Evolutionary conservation across 2,113 vertebrate genomes (phyloP), one percentile per base, ranked within the genome.

Genomic region (Cavia aperea): DNA sequence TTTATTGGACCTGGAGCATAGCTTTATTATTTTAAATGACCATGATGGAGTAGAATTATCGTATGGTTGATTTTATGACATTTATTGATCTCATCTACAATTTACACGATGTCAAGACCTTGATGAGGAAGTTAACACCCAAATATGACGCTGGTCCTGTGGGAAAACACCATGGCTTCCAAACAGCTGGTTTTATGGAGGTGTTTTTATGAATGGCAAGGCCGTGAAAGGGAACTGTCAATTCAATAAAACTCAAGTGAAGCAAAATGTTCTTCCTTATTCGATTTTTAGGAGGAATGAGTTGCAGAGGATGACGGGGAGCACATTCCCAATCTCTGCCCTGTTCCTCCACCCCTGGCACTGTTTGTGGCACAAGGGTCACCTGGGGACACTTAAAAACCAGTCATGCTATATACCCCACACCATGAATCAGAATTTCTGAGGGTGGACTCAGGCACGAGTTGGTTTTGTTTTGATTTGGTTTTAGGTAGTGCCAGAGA

Each of bases 11-110:
- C 18, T 79, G 43, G 63, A 84, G 24, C 43, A 65, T 26, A 93
- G 82, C 15, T 92, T 68, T 90, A 86, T 87, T 56, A 83, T 81
- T 93, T 94, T 90, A 86, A 91, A 89, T 83, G 84, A 90, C 63
- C 4, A 12, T 0, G 58, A 66, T 92, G 51, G 24, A 72, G 89
- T 92, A 60, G 70, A 93, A 89, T 93, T 93, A 95, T 72, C 81
- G 24, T 87, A 89, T 62, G 24, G 4, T 66, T 86, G 82, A 93
- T 82, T 86, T 95, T 87, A 85, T 68, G 65, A 43, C 51, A 91
- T 0, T 84, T 91, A 92, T 81, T 93, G 83, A 68, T 88, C 58
- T 56, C 60, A 86, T 91, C 81, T 78, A 95, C 86, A 58, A 93
- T 81, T 94, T 95, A 88, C 31, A 82, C 68, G 49, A 79, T 88